Evolutionary conservation across 2,113 vertebrate species (phyloP).

Genomic region (Proteles cristata): DNA sequence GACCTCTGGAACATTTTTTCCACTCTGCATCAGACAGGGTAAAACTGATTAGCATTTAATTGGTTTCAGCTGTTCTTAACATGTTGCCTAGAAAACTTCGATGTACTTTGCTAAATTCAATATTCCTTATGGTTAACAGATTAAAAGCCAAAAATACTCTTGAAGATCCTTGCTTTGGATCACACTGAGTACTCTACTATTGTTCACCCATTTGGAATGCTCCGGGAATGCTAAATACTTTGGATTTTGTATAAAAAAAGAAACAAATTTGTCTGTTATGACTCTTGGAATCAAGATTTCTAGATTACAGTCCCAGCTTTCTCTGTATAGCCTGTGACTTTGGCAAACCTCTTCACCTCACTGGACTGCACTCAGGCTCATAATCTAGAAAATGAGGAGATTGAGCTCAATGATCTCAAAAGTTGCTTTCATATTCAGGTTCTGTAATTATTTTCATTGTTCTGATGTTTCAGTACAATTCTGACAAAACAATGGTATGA

Average conservation of each 20-base stretch:
- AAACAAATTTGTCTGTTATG: conserved; percentile 6
- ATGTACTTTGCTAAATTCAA: conserved; percentile 70
- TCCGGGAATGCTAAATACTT: conserved; percentile 53
- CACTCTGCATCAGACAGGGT: conserved; percentile 75
- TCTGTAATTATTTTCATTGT: neutral
- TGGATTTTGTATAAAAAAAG: neutral
- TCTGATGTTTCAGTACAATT: conserved; percentile 30
- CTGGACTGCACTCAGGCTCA: neutral
- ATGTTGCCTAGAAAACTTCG: conserved; percentile 56
- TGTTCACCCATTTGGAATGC: conserved; percentile 46
- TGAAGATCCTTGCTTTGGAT: conserved; percentile 47
- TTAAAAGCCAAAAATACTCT: conserved; percentile 45
- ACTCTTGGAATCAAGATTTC: neutral
- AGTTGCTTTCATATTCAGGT: neutral
- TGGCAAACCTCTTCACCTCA: neutral
- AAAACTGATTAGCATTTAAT: conserved; percentile 82
- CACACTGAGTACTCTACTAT: conserved; percentile 48
- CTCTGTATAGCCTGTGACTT: neutral
- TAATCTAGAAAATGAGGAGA: neutral
- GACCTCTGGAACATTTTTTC: conserved; percentile 78
- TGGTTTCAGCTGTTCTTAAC: conserved; percentile 78
- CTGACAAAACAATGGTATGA: neutral
- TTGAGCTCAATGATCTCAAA: neutral
- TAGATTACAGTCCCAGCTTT: neutral
- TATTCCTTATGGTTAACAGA: conserved; percentile 74